These are phyloP conservation scores for Bradypodion ventrale DNA, from an alignment of 2,797 vertebrate species.

Conservation along the genomic window DNA sequence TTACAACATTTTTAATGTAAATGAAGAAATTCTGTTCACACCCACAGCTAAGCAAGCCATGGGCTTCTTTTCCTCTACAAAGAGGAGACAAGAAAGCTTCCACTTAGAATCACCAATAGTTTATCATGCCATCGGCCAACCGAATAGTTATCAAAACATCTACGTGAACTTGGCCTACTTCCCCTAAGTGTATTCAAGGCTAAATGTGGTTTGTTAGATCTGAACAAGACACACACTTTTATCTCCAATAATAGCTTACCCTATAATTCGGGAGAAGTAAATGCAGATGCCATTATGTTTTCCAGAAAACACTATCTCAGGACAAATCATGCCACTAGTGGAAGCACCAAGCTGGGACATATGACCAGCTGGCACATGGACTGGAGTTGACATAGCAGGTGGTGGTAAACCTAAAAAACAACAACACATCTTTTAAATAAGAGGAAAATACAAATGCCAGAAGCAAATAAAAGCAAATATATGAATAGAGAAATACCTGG, in stretches of 20 bases:
- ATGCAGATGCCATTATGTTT: conserved; percentile 95
- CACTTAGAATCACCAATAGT: too few relatives aligned
- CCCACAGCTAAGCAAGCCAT: neutral
- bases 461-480: neutral
- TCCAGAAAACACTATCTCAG: conserved; percentile 94
- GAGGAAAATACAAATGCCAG: neutral
- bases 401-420: conserved; percentile 79
- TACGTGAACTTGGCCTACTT: neutral
- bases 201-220: neutral
- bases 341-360: conserved; percentile 67
- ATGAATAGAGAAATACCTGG: conserved; percentile 72
- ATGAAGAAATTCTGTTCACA: neutral
- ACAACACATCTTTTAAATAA: neutral
- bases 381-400: conserved; percentile 79
- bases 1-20: neutral
- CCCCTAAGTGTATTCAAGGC: too few relatives aligned
- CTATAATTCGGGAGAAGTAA: conserved; percentile 94
- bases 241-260: conserved; percentile 76
- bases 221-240: neutral
- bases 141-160: too few relatives aligned
- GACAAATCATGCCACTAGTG: conserved; percentile 83
- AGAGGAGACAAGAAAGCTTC: too few relatives aligned
- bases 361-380: conserved; percentile 70
- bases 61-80: too few relatives aligned
- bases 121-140: too few relatives aligned